Evolutionary conservation across 2,113 vertebrate genomes (phyloP).

Genomic region (Irena cyanogastra): DNA sequence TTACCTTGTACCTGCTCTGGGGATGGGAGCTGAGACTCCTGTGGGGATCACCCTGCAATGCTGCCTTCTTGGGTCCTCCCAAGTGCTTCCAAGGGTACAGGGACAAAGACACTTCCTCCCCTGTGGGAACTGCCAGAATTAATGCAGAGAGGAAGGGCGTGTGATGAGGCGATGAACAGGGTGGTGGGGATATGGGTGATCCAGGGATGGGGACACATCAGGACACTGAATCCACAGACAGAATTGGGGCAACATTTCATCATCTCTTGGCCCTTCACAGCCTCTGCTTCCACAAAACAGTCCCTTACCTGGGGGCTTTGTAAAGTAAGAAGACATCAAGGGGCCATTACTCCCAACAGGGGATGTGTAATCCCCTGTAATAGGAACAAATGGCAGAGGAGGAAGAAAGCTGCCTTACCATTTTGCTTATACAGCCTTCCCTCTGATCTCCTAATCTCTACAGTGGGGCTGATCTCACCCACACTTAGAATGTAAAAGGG

Average conservation of each 20-base stretch:
- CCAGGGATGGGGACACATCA: neutral
- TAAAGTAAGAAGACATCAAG: neutral
- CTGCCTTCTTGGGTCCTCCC: neutral
- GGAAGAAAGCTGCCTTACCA: neutral
- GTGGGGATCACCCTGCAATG: neutral
- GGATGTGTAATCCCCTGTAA: neutral
- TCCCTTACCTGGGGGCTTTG: neutral
- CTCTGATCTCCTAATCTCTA: constrained; percentile 2
- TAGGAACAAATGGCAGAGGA: neutral
- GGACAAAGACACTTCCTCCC: neutral
- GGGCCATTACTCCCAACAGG: neutral
- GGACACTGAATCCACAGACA: neutral
- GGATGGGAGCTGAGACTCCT: neutral
- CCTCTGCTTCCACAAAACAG: neutral
- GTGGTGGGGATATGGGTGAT: neutral
- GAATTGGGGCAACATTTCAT: neutral
- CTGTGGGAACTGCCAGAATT: constrained; percentile 1
- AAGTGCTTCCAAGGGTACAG: neutral
- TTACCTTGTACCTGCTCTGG: neutral
- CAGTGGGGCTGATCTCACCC: constrained; percentile 4
- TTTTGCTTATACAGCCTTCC: neutral
- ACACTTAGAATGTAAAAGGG: neutral
- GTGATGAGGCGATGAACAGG: neutral
- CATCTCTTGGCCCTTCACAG: neutral
- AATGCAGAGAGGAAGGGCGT: neutral